phyloP scores from a whole-genome alignment of 2,888 invertebrate species.

The Volucella inanis region DNA sequence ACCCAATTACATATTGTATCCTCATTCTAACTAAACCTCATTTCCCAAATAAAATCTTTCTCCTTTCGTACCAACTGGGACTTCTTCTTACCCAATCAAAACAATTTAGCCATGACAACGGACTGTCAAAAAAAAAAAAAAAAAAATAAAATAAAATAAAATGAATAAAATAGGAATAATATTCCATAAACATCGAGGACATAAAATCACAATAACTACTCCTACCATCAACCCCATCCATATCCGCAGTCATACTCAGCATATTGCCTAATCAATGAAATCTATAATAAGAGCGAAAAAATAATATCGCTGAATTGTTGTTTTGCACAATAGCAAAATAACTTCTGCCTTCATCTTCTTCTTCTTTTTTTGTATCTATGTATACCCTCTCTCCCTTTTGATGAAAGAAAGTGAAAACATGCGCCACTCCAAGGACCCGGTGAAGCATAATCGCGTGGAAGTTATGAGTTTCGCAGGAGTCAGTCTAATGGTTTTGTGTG shows the following conservation, averaged over 20 bases:
- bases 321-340: conserved; percentile 53
- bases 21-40: too few species aligned
- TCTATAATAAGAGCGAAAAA: conserved; percentile 60
- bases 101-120: conserved; percentile 43
- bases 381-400: conserved; percentile 14
- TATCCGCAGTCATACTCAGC: conserved; percentile 6
- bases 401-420: conserved; percentile 36
- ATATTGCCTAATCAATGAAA: conserved; percentile 67
- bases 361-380: background rate
- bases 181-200: conserved; percentile 45
- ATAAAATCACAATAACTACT: conserved; percentile 44
- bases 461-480: conserved; percentile 60
- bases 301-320: conserved; percentile 69
- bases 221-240: background rate
- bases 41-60: background rate
- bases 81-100: conserved; percentile 54
- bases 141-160: conserved; percentile 32
- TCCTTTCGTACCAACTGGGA: conserved; percentile 34
- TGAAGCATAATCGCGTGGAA: conserved; percentile 70
- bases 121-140: conserved; percentile 39
- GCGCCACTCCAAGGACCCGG: conserved; percentile 49
- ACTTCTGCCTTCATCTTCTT: conserved; percentile 13
- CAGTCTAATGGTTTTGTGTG: conserved; percentile 38
- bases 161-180: conserved; percentile 8
- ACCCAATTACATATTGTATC: too few species aligned